Evolutionary conservation across 2,888 invertebrate species (phyloP), one percentile per base, ranked within the genome.

Genomic region (Ellobium chinense): DNA sequence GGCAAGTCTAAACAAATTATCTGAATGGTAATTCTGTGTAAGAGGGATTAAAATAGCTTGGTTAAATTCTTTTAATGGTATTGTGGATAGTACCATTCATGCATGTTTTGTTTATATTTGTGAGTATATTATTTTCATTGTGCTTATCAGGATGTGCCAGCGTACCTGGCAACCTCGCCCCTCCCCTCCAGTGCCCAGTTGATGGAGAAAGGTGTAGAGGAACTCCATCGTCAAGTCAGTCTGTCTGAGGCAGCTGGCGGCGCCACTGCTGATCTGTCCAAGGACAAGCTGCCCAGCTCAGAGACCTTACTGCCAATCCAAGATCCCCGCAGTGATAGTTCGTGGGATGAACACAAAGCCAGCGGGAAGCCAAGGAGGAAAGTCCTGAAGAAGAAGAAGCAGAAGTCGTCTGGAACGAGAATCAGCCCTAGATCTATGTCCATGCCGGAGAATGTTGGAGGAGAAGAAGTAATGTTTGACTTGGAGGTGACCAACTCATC

Each of bases 121-220:
- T n/a, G n/a, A n/a, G 18, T 68, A 12, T 18, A 36, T 31, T 46
- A 36, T 80, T 24, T 68, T 4, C 31, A 21, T 54, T n/a, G 31
- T 37, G 29, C 78, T n/a, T n/a, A n/a, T n/a, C n/a, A 88, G 85
- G 85, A 91, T 88, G 86, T 93, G 88, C 97, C 98, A 1, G 96
- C 96, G 56, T 97, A 98, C 93, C 94, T 99, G 88, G 98, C 99
- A 79, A 99, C 99, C 31, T 98, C 98, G 4, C 99, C 99, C 21
- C 96, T 99, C 87, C 98, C 97, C 2, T 87, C 90, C 4, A 80
- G 86, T 21, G 84, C 86, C 5, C 87, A 88, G 27, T 84, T 89
- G 83, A 90, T 91, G 88, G 83, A 87, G 62, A 75, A 84, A 56
- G 92, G 92, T 0, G 78, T 92, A 1, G 73, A 85, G 73, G 85